Base-by-base conservation (phyloP, 2,888 invertebrate genomes). In the Macroteleia sp. region DNA sequence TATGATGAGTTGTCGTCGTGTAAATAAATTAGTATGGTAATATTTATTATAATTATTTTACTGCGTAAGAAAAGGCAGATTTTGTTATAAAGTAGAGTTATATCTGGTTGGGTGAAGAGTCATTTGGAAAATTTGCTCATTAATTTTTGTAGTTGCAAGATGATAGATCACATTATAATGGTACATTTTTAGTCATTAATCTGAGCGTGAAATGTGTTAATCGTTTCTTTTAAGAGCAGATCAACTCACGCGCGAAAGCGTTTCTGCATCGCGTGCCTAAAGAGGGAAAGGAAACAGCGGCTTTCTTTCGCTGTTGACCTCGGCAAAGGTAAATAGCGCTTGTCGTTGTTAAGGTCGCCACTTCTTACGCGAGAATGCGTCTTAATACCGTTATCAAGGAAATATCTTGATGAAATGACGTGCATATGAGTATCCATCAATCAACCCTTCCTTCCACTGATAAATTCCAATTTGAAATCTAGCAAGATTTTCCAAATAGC, bases 251-350 rank as follows among this genome's bases (percentile, higher is more conserved):
- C 50, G 69, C 69, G 56, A 75, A 75, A 75, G 67, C 62, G 67
- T 67, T 61, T 44, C 54, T 67, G 59, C 10, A 32, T 54, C 36
- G 52, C 50, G 52, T 52, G 19, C 16, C 9, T 14, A 36, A 75
- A 66, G 59, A 66, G 59, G 70, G 70, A 71, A 77, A 70, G 64
- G 70, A 62, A 66, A 32, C 32, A 36, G 20, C 48, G 44, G 52
- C 77, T 70, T 77, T 70, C 70, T 69, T 64, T 52, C 59, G 59
- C 39, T 28, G 66, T 70, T 77, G 70, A 77, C 77, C 70, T 77
- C 77, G 77, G 41, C 46, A 77, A 77, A 59, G 66, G 66, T 66
- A 71, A 71, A 52, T 57, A 34, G 28, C 39, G 41, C 44, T 56
- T 52, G 64, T 48, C 36, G 59, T 57, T 56, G 61, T 54, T 61